Evolutionary conservation across 2,888 invertebrate genomes (phyloP), one percentile per base, ranked within the genome.

Genomic region (Caenorhabditis panamensis): DNA sequence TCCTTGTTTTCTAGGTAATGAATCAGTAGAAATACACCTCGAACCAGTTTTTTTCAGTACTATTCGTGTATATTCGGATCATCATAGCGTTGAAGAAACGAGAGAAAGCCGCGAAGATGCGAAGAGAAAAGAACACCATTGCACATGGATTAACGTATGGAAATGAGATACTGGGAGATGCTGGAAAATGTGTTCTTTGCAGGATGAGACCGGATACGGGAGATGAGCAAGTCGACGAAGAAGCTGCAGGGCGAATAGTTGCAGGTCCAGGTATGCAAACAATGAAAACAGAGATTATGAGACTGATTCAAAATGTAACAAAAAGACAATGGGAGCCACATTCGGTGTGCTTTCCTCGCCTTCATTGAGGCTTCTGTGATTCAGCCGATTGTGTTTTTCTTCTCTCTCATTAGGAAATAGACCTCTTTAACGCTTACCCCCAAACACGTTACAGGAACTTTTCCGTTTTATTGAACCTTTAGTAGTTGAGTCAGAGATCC

Each of bases 61-160:
- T 93, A 56, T 91, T 92, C 81, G 91, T 93, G 37, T 92, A 92
- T 86, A 91, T 91, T 86, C 89, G 91, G 69, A 92, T 92, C 61
- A 86, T 88, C 31, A 86, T 88, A 47, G 90, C 89, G 9, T 77
- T 91, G 26, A 82, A 88, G 66, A 83, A 89, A 66, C 81, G 91
- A 61, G 90, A 92, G 56, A 89, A 83, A 64, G 90, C 88, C 20
- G 89, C 88, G 24, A 85, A 84, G 67, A 59, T 84, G 66, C 58
- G 86, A 36, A 22, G 88, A 28, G 68, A 79, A 36, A 82, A 82
- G 62, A 71, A 82, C 36, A 58, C 51, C 1, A 67, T 68, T 44
- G 77, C 81, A 13, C 72, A 77, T 18, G 77, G 77, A 36, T 62
- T 77, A 24, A 68, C 67, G 72, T 77, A 49, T 53, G 63, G 31